Evolutionary conservation across 2,888 invertebrate genomes (phyloP), one percentile per base, ranked within the genome.

Genomic region (Steinernema scapterisci): DNA sequence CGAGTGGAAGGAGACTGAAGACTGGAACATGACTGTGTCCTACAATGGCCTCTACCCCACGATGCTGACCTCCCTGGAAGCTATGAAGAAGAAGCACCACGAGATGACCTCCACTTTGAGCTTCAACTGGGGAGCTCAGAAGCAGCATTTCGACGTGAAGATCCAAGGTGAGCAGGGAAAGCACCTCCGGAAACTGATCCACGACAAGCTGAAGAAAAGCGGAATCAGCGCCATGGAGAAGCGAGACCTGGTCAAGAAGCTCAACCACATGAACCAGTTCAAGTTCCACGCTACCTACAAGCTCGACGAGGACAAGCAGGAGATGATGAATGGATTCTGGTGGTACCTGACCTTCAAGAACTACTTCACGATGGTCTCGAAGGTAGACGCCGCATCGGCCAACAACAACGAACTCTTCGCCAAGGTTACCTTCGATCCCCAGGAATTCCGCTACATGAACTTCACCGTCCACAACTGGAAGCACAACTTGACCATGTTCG

Each of bases 61-160:
- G 5, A 3, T 21, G 11, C 2, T 25, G 23, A 25, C 16, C 21
- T 16, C 54, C 23, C 54, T 54, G 5, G 16, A 16, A 11, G 19
- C 21, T 13, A 16, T 54, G 23, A 21, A 54, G 54, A 54, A 54
- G 13, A 54, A 54, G 54, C 54, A 54, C 54, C 54, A 23, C 25
- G 54, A 54, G 21, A 23, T 54, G 54, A 54, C 54, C 54, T 16
- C 23, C 21, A 23, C 23, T 25, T 23, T 54, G 5, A 13, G 2
- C 13, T 11, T 25, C 54, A 19, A 54, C 54, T 54, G 21, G 23
- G 54, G 54, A 2, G 3, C 13, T 23, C 5, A 25, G 5, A 54
- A 19, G 19, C 21, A 54, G 13, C 13, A 25, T 11, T 3, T 54
- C 54, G 21, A 19, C 23, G 21, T 54, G 5, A 54, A 54, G 54